Percentiles rank a stretch among this genome's conserved stretches.
Conservation (phyloP, 2,113 vertebrate genomes). For the Poecile atricapillus region DNA sequence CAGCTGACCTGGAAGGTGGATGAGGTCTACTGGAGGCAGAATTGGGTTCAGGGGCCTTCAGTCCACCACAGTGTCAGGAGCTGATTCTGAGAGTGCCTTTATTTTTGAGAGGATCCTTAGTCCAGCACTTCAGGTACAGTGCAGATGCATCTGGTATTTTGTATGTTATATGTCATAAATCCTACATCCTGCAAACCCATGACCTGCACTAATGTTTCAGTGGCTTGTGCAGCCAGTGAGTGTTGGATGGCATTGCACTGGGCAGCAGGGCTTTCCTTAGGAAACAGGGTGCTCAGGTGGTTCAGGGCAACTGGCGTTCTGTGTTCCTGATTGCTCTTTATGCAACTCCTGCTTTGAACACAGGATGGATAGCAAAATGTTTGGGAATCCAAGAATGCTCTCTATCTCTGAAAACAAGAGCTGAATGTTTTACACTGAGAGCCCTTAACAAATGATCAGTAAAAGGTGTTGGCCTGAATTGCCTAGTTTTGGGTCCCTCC, state of each 20-base stretch:
- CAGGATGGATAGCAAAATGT: neutral
- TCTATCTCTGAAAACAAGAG: neutral
- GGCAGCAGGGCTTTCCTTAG: neutral
- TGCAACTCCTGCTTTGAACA: neutral
- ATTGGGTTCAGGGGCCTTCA: neutral
- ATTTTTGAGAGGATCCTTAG: neutral
- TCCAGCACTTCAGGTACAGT: fast-evolving
- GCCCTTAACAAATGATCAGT: neutral
- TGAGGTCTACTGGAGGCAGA: neutral
- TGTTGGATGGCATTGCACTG: neutral
- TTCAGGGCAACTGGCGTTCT: fast-evolving
- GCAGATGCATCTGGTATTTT: neutral
- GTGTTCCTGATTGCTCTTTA: neutral
- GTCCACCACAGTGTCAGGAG: neutral
- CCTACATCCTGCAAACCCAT: neutral
- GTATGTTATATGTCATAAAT: neutral
- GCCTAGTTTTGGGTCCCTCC: neutral
- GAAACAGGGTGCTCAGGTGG: neutral
- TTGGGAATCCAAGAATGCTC: neutral
- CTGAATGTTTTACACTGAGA: neutral
- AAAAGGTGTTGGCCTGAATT: neutral
- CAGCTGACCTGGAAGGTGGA: neutral
- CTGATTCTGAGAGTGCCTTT: neutral
- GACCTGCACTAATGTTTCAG: neutral
- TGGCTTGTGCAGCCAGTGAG: neutral